A percentile compares a stretch with the other conserved stretches of the same genome.
Conservation (phyloP, 2,797 vertebrate species). For the Paedocypris micromegethes region DNA sequence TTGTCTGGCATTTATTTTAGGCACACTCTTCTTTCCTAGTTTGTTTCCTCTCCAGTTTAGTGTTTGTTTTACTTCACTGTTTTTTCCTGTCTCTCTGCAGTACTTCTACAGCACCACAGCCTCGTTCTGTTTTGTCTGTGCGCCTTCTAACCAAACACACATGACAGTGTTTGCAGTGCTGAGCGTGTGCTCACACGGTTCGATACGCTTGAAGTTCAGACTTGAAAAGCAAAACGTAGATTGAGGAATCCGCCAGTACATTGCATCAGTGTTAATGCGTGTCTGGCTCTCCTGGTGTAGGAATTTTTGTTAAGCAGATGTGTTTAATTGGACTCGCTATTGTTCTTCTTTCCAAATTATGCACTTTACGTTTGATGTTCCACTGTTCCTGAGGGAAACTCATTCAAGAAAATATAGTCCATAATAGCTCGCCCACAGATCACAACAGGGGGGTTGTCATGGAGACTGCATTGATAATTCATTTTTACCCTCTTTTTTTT, state of each 20-base stretch:
- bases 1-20: too few relatives aligned
- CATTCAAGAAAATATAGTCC: conserved; percentile 69
- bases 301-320: conserved; percentile 13
- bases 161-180: conserved; percentile 29
- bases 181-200: not conserved
- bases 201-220: conserved; percentile 14
- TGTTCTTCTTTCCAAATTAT: conserved; percentile 47
- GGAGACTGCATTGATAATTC: conserved; percentile 59
- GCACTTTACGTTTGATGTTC: conserved; percentile 58
- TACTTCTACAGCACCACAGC: conserved; percentile 43
- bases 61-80: not conserved
- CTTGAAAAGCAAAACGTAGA: not conserved
- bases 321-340: conserved; percentile 63
- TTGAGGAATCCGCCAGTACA: too few relatives aligned
- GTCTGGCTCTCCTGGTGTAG: not conserved
- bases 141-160: conserved; percentile 4
- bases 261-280: conserved; percentile 7
- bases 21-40: too few relatives aligned
- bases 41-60: too few relatives aligned
- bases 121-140: conserved; percentile 20
- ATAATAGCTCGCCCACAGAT: conserved; percentile 59
- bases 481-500: conserved; percentile 37
- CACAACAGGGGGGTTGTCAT: conserved; percentile 61
- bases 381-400: conserved; percentile 67
- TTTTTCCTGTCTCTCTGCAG: conserved; percentile 38